These are phyloP conservation scores for Eupithecia pulchellata DNA, from an alignment of 2,888 invertebrate species.

Conservation along the genomic window DNA sequence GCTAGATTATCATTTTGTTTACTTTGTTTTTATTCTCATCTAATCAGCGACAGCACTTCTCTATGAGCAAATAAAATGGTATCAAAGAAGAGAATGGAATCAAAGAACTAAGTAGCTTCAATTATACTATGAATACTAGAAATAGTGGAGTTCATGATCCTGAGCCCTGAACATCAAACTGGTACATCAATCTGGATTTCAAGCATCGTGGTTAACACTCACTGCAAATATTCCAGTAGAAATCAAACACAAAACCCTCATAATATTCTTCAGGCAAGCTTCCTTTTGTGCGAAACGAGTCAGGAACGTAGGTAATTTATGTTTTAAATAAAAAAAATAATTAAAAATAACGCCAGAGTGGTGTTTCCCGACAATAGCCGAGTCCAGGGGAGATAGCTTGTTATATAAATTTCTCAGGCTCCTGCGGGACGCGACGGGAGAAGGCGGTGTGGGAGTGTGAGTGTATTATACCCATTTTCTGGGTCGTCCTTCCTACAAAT, in stretches of 20 bases:
- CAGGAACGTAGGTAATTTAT: background rate
- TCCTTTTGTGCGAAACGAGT: background rate
- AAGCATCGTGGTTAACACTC: no score
- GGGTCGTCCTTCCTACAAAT: slow-evolving; percentile 86
- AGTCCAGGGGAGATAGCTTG: slow-evolving; percentile 82
- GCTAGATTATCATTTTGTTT: background rate
- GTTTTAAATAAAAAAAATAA: slow-evolving; percentile 47
- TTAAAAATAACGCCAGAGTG: slow-evolving; percentile 82
- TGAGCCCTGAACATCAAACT: no score
- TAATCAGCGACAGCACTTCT: no score
- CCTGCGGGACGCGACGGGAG: slow-evolving; percentile 81
- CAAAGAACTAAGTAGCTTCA: no score
- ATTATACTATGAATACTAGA: no score
- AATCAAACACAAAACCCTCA: background rate
- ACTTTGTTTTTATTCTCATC: background rate
- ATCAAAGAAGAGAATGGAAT: no score
- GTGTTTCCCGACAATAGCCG: slow-evolving; percentile 82
- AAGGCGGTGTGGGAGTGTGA: slow-evolving; percentile 83
- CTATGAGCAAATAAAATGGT: no score
- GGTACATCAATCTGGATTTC: no score
- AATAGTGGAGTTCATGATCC: no score
- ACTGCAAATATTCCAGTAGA: background rate
- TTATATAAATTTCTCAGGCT: slow-evolving; percentile 84
- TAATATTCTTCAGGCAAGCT: background rate
- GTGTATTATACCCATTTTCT: slow-evolving; percentile 86